Evolutionary conservation across 1,140 invertebrate species (phyloP).

Genomic region (Drosophila bipectinata): DNA sequence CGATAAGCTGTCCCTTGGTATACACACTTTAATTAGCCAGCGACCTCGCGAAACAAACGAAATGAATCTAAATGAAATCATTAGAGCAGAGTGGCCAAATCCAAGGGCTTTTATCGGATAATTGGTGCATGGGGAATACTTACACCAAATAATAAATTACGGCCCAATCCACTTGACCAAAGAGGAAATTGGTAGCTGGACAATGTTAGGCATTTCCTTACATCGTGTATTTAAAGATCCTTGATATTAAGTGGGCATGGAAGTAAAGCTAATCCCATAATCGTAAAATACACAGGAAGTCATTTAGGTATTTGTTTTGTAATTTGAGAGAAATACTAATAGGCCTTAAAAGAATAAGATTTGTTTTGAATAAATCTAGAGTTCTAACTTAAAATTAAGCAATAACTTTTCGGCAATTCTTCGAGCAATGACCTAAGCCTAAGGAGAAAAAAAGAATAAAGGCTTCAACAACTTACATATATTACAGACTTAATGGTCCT

Average conservation of each 20-base stretch:
- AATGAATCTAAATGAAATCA: conserved; percentile 64
- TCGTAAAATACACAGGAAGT: neutral
- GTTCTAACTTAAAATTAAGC: too few relatives aligned
- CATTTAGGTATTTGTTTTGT: neutral
- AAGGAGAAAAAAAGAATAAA: neutral
- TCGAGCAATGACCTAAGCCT: conserved; percentile 28
- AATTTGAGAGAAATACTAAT: neutral
- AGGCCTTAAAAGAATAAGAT: too few relatives aligned
- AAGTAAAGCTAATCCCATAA: neutral
- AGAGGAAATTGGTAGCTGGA: conserved; percentile 1
- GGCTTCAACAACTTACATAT: neutral
- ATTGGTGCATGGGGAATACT: conserved; percentile 66
- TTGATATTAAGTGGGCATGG: neutral
- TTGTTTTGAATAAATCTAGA: too few relatives aligned
- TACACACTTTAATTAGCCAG: conserved; percentile 56
- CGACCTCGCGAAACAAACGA: conserved; percentile 32
- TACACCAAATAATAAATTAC: conserved; percentile 65
- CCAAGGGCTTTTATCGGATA: conserved; percentile 65
- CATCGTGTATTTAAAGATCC: neutral
- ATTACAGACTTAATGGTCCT: conserved; percentile 17
- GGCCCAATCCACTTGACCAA: conserved; percentile 14
- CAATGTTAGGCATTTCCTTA: conserved; percentile 3
- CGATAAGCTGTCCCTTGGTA: conserved; percentile 31
- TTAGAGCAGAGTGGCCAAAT: conserved; percentile 44
- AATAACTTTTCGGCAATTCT: conserved; percentile 4